phyloP scores from a whole-genome alignment of 2,888 invertebrate genomes.

The Teleiodes luculella region DNA sequence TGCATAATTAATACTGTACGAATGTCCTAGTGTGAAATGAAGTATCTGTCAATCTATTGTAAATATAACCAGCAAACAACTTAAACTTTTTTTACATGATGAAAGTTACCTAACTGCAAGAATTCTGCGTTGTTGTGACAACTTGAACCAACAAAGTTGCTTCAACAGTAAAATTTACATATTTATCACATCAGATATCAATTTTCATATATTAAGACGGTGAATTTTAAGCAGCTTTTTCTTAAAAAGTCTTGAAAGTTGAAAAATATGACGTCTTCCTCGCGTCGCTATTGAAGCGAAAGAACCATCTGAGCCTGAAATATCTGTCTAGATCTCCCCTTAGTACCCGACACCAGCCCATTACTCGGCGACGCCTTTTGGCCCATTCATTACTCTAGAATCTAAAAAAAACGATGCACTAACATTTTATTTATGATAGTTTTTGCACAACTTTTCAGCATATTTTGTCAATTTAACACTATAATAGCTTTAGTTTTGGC shows the following conservation, averaged over 20 bases:
- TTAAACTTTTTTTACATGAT: too few relatives aligned
- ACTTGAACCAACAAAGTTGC: neutral
- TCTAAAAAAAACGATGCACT: constrained; percentile 2
- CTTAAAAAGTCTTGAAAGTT: neutral
- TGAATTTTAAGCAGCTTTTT: neutral
- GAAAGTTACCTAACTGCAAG: neutral
- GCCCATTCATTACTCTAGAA: constrained; percentile 10
- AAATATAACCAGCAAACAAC: neutral
- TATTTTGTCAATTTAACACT: neutral
- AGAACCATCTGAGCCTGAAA: constrained; percentile 35
- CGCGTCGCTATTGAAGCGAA: neutral
- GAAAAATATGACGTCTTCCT: neutral
- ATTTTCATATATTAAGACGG: neutral
- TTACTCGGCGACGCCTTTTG: constrained; percentile 33
- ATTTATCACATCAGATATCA: neutral
- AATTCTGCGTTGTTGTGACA: neutral
- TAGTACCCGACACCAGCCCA: constrained; percentile 46
- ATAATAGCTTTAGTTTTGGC: constrained; percentile 3
- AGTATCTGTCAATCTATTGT: too few relatives aligned
- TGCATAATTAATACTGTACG: too few relatives aligned
- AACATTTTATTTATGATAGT: neutral
- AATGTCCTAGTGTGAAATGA: too few relatives aligned
- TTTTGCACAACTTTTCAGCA: constrained; percentile 5
- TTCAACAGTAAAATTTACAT: neutral
- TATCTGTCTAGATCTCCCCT: constrained; percentile 49